Base-by-base conservation (phyloP, 2,113 vertebrate genomes). In the Capra hircus region DNA sequence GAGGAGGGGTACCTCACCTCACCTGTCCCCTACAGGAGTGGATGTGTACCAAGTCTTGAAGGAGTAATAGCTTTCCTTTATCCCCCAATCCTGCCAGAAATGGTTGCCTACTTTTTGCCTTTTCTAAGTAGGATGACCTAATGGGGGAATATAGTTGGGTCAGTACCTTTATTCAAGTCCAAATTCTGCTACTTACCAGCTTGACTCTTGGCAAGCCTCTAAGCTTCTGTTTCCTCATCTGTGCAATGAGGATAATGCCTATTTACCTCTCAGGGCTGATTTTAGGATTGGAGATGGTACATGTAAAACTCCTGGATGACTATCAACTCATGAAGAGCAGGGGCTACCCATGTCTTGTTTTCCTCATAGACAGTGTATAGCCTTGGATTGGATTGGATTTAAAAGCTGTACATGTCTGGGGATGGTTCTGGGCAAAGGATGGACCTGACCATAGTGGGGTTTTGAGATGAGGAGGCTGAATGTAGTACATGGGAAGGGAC, bases 151-250 rank as follows among this genome's bases (percentile, higher is more conserved):
- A 60, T 19, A 60, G 43, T 92, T 96, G 87, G 90, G 52, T 97
- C 81, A 80, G 45, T 95, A 78, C 30, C 50, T 96, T 96, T 96
- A 62, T 83, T 97, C 17, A 93, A 96, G 81, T 96, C 60, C 48
- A 90, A 57, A 53, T 96, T 90, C 50, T 64, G 92, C 80, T 50
- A 82, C n/a, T 91, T 93, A 88, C 30, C 53, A 93, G 78, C 74
- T 74, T 95, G 87, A 95, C n/a, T 92, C 81, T 67, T 40, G 8
- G 19, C 60, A 96, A 93, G 33, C 92, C 43, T 95, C 84, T 94
- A 85, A 95, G 53, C 82, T 81, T 96, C 62, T 93, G 25, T 94
- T 93, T 96, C 62, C 33, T 96, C 53, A 43, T 97, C 86, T 94
- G 53, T 95, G 33, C 86, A 82, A 83, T 96, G 87, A 64, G 55